Evolutionary conservation across 2,888 invertebrate genomes (phyloP).

Genomic region (Buathra laborator): DNA sequence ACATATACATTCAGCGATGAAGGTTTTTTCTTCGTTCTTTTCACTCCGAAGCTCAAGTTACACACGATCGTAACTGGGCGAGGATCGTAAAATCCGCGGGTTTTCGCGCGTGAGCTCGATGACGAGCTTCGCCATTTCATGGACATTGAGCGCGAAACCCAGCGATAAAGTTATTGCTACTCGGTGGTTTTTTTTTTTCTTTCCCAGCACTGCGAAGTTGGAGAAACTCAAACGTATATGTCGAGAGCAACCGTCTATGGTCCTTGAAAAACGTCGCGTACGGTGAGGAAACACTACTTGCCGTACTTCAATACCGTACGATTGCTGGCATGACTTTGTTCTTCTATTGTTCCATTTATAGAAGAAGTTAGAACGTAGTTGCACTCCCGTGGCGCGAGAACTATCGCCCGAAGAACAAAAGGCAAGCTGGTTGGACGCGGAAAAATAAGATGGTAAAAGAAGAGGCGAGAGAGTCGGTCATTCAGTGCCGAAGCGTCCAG

Average conservation of each 20-base stretch:
- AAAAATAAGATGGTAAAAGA: slow-evolving; percentile 25
- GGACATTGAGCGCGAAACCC: slow-evolving; percentile 11
- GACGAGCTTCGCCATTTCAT: slow-evolving; percentile 36
- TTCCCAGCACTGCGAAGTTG: background rate
- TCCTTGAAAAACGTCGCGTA: background rate
- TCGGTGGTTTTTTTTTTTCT: slow-evolving; percentile 13
- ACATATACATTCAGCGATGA: slow-evolving; percentile 31
- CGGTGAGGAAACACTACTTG: background rate
- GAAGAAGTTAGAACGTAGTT: slow-evolving; percentile 39
- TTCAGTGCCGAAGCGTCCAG: slow-evolving; percentile 8
- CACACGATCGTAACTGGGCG: slow-evolving; percentile 51
- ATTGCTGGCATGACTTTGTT: slow-evolving; percentile 48
- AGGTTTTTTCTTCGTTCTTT: slow-evolving; percentile 18
- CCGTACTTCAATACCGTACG: background rate
- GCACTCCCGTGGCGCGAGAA: slow-evolving; percentile 54
- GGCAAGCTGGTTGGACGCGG: slow-evolving; percentile 10
- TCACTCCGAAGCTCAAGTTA: slow-evolving; percentile 51
- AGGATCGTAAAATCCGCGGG: slow-evolving; percentile 50
- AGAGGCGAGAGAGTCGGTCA: background rate
- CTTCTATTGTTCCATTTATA: slow-evolving; percentile 50
- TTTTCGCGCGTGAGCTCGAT: slow-evolving; percentile 50
- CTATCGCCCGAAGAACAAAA: slow-evolving; percentile 46
- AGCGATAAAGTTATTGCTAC: slow-evolving; percentile 46
- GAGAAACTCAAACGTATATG: background rate
- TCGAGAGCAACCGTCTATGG: background rate